These are phyloP conservation scores for Drosophila ustulata DNA, from an alignment of 2,888 invertebrate genomes.

Conservation along the genomic window DNA sequence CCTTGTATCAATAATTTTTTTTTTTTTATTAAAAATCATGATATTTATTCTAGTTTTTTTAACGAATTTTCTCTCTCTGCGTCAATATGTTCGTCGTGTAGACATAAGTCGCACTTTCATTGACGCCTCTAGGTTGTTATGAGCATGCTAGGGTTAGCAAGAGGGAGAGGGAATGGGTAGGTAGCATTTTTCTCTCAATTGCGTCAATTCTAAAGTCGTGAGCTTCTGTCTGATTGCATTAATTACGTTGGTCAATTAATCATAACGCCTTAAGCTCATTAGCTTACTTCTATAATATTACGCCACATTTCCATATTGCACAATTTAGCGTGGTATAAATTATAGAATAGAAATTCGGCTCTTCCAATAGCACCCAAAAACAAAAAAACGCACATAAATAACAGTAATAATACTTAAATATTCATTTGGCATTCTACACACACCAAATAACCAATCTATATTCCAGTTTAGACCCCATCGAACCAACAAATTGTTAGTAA, in stretches of 20 bases:
- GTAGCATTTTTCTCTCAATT: conserved; percentile 33
- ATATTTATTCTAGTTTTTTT: no score
- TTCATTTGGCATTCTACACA: conserved; percentile 41
- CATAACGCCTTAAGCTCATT: conserved; percentile 54
- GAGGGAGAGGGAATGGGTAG: background rate
- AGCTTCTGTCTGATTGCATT: conserved; percentile 46
- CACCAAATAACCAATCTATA: conserved; percentile 51
- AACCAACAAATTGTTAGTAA: conserved; percentile 69
- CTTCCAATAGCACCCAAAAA: conserved; percentile 6
- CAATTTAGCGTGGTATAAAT: conserved; percentile 1
- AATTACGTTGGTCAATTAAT: conserved; percentile 71
- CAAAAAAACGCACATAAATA: conserved; percentile 32
- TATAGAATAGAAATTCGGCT: conserved; percentile 9
- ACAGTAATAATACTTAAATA: conserved; percentile 24
- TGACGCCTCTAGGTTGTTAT: conserved; percentile 35
- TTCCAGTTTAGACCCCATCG: conserved; percentile 48
- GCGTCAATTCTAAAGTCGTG: conserved; percentile 45
- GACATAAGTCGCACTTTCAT: conserved; percentile 60
- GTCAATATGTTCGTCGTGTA: background rate
- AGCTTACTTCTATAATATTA: conserved; percentile 38
- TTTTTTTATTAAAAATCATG: no score
- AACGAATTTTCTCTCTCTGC: no score
- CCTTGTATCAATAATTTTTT: no score
- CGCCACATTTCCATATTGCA: conserved; percentile 30
- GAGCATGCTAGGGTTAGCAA: background rate